Evolutionary conservation across 2,888 invertebrate genomes (phyloP).

Genomic region (Trissolcus japonicus): DNA sequence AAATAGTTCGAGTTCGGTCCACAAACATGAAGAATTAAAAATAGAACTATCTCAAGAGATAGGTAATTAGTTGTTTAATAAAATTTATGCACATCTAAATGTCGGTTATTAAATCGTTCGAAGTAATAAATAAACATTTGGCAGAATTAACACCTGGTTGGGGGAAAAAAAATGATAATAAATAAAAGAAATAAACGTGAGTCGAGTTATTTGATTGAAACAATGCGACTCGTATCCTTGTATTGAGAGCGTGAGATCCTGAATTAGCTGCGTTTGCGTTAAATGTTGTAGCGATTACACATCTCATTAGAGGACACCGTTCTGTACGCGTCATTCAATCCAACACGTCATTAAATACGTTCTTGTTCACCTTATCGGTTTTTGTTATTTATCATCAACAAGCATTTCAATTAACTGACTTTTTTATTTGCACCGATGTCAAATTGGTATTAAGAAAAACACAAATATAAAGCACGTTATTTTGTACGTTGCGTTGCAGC

Average conservation of each 20-base stretch:
- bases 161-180: too few species aligned
- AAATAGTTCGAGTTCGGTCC: too few species aligned
- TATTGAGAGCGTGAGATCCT: conserved; percentile 32
- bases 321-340: conserved; percentile 16
- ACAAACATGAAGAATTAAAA: too few species aligned
- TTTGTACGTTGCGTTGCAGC: conserved; percentile 6
- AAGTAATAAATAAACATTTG: too few species aligned
- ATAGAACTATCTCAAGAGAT: too few species aligned
- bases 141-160: too few species aligned
- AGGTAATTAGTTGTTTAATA: too few species aligned
- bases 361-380: too few species aligned
- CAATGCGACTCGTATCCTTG: conserved; percentile 26
- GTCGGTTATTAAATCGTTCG: too few species aligned
- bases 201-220: conserved; percentile 16
- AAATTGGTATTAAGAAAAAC: conserved; percentile 18
- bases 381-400: not conserved
- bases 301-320: conserved; percentile 39
- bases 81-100: too few species aligned
- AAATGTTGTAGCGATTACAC: conserved; percentile 32
- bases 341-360: conserved; percentile 1
- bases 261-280: conserved; percentile 28
- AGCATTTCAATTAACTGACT: not conserved
- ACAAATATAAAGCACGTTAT: conserved; percentile 24
- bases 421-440: conserved; percentile 1
- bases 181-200: too few species aligned